Base-by-base conservation (phyloP, 2,888 invertebrate genomes). In the Geotrupes spiniger region DNA sequence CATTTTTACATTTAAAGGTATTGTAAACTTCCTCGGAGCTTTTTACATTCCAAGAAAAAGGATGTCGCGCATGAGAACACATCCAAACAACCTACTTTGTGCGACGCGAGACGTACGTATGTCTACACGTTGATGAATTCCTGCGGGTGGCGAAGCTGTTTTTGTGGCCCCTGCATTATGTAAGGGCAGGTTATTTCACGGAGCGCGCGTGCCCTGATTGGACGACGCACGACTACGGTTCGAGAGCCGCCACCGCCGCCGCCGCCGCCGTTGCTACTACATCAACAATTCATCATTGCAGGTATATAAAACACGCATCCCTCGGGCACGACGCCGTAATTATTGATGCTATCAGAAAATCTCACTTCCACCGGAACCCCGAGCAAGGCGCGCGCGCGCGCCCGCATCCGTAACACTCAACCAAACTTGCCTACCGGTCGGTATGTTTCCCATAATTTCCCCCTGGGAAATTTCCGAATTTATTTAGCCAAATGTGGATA, bases 331-430 rank as follows among this genome's bases (percentile, higher is more conserved):
- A 36, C 41, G 52, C 15, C 37, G 58, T 62, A 62, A 62, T 62
- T 62, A 62, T 62, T 62, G 61, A 62, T 60, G 61, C 45, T 60
- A 59, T 59, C 61, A 57, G 54, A 53, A 55, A 56, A 56, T 58
- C 58, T 53, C 49, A 53, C 54, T 56, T 60, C 60, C 61, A 57
- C 44, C 54, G 58, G 57, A 59, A 58, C 56, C 48, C 49, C 49
- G 42, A n/a, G n/a, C 21, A 21, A 21, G 21, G 4, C 21, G 21
- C 21, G 42, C 39, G 42, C 52, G 43, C 54, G 55, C 21, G 42
- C 39, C 40, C 52, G 43, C 54, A 56, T 59, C 56, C 58, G 58
- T 46, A 52, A 55, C 51, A 53, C 58, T 53, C 55, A 53, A 54
- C 53, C n/a, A n/a, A n/a, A n/a, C n/a, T n/a, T n/a, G n/a, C n/a